Evolutionary conservation across 64 coral and sea anemone genomes (phyloP), one percentile per base, ranked within the genome.

Genomic region (Pocillopora verrucosa): DNA sequence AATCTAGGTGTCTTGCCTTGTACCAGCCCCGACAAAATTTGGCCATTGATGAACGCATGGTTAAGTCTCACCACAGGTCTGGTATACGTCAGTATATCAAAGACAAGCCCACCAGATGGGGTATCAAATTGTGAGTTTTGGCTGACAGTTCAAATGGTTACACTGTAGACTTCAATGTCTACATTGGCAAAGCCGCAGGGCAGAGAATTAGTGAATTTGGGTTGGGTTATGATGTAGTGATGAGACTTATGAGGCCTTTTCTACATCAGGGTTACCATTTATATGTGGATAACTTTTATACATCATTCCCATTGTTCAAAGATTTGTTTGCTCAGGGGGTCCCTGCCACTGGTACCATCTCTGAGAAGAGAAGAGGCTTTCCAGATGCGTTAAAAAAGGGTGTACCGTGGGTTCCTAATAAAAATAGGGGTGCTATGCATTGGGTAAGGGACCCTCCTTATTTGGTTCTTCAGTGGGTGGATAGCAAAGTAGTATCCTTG

Each of bases 131-230:
- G 2, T 89, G 92, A 76, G 92, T 72, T 13, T 20, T 93, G 34
- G 78, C 90, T 16, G 91, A 93, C 51, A 93, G 91, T 36, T 59
- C 13, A 3, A 93, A 88, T 77, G 85, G 92, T 6, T 93, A 89
- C 58, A 89, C 87, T 9, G 58, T 30, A 70, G 79, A 89, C 22
- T 89, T 89, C 65, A 0, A 89, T 24, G n/a, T n/a, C n/a, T n/a
- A n/a, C n/a, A n/a, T n/a, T n/a, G n/a, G n/a, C n/a, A n/a, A n/a
- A n/a, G n/a, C 19, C 7, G 36, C 88, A 12, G 37, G 37, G 58
- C 16, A 78, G 1, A 14, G 57, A 12, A 60, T 77, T 4, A 68
- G 60, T 89, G 65, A 25, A 20, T 41, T 80, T 80, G 88, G 88
- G 76, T 36, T 89, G 20, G 76, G 17, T 0, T 80, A 89, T 89